Base-by-base conservation (phyloP, 1,140 invertebrate species). In the Drosophila quadrilineata region DNA sequence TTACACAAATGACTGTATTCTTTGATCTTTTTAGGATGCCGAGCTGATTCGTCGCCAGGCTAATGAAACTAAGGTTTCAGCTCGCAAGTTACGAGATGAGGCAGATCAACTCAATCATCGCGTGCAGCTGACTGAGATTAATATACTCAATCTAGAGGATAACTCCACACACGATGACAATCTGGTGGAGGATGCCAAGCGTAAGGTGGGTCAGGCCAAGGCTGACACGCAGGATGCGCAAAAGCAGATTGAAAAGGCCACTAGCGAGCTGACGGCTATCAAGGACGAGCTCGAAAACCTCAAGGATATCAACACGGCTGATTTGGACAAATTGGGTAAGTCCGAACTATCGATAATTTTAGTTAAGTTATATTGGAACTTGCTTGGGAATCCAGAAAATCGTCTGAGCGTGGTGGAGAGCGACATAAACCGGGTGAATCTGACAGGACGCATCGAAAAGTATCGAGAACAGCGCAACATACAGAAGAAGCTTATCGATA, bases 151-250 rank as follows among this genome's bases (percentile, higher is more conserved):
- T 14, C 91, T 96, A 24, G 94, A 96, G 80, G 91, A 92, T n/a
- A 92, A 95, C 82, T 95, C 95, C 8, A 91, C 90, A 21, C 92
- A 93, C 59, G 96, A 98, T 73, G 93, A 93, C 50, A 92, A 93
- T 48, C 89, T 95, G 1, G 95, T 95, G 0, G 92, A 92, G 56
- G 93, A 95, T 89, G 94, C 95, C 76, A 94, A 92, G 85, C 90
- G 91, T 85, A 93, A 93, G 90, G 97, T 98, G 9, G 96, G 96
- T 26, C 93, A 96, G 91, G 96, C 97, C 1, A 96, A 96, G 87
- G 95, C 93, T 10, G 94, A 94, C 59, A 95, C 96, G 0, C 90
- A 92, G 36, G 93, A 95, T 69, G 95, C 96, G 0, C 93, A 94
- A 28, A 93, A 94, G 57, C 94, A 95, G 91, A 96, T 98, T 0